Evolutionary conservation across 2,797 vertebrate genomes (phyloP).

Genomic region (Eulemur rubriventer): DNA sequence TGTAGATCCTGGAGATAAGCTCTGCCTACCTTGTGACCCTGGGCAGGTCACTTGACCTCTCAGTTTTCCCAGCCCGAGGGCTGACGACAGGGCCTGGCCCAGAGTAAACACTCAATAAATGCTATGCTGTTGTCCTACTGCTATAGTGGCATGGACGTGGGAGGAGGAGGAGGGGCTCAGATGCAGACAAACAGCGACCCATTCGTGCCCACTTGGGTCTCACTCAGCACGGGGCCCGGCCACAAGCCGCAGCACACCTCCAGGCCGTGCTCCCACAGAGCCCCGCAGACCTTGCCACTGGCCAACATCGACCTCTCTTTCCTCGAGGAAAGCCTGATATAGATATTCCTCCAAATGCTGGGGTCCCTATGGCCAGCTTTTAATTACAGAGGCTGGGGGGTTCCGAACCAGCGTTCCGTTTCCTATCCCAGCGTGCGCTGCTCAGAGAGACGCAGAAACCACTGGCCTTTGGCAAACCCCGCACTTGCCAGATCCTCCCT

Average conservation of each 20-base stretch:
- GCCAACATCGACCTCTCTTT: background rate
- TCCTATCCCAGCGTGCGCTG: background rate
- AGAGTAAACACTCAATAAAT: background rate
- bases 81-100: background rate
- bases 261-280: background rate
- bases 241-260: background rate
- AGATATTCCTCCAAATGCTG: background rate
- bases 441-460: background rate
- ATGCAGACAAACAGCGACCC: background rate
- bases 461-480: background rate
- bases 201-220: background rate
- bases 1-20: background rate
- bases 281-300: background rate
- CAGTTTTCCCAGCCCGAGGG: too few relatives aligned
- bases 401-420: background rate
- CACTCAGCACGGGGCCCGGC: background rate
- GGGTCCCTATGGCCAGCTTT: background rate
- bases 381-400: background rate
- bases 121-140: background rate
- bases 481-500: background rate
- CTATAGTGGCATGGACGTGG: background rate
- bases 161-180: background rate
- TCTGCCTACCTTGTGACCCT: background rate
- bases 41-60: background rate
- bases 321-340: background rate